Base-by-base conservation (phyloP, 2,797 vertebrate species). In the Coregonus suidteri region DNA sequence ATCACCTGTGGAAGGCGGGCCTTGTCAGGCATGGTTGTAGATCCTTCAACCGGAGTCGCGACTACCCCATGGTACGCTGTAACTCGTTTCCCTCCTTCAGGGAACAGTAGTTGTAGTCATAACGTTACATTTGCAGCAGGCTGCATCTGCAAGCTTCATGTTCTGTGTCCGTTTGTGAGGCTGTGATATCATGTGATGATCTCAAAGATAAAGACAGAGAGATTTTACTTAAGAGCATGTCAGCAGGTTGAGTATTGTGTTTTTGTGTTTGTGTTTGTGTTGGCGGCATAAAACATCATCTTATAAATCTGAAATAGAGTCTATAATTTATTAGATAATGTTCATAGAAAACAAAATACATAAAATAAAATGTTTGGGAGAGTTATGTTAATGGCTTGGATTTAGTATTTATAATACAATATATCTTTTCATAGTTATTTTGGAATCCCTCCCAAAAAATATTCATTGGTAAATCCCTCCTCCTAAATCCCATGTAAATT, bases 401-500 rank as follows among this genome's bases (percentile, higher is more conserved):
- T 81, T 78, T 81, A 68, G 77, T 81, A 77, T 47, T 11, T 34
- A 74, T 76, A 75, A 3, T 47, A 13, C 2, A 47, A 47, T 47
- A 11, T 47, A 47, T 47, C 0, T 47, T 47, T 59, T 79, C 37
- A 41, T 65, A 77, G 67, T 75, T 37, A 25, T 75, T 76, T 79
- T 77, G 65, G 37, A 70, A 76, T 81, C 71, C n/a, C 15, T 73
- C 74, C 67, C 74, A 71, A 69, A 74, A 73, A 78, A 77, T 66
- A 82, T 65, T 78, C 76, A 74, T 34, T 70, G 64, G 66, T 54
- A 80, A 77, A 80, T 79, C 78, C 35, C 7, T 16, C 35, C 34
- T 35, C 18, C 66, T 64, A 80, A 83, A 87, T 81, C 74, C 65
- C 52, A 77, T 83, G 77, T 78, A 82, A 84, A 85, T 75, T 81